Conservation (phyloP, 2,888 invertebrate species). For the Eilema griseolum region DNA sequence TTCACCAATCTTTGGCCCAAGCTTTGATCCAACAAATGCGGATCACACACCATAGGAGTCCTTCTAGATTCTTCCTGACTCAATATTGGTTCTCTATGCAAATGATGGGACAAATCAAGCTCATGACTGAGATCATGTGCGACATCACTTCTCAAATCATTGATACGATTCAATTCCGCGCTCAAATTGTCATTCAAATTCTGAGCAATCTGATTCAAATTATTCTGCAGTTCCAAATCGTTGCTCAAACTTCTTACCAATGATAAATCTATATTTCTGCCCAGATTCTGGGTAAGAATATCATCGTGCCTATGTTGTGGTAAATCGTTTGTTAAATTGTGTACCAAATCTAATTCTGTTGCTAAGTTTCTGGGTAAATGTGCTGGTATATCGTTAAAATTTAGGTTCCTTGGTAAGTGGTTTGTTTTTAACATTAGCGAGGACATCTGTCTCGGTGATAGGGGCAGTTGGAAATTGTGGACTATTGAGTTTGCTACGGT, state of each 20-base stretch:
- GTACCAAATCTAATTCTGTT: slow-evolving; percentile 68
- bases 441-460: slow-evolving; percentile 80
- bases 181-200: slow-evolving; percentile 69
- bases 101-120: slow-evolving; percentile 67
- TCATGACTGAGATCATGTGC: slow-evolving; percentile 68
- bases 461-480: slow-evolving; percentile 77
- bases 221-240: slow-evolving; percentile 67
- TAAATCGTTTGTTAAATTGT: slow-evolving; percentile 63
- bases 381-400: slow-evolving; percentile 75
- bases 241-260: slow-evolving; percentile 43
- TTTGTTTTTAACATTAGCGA: slow-evolving; percentile 79
- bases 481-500: slow-evolving; percentile 66
- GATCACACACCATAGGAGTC: slow-evolving; percentile 52
- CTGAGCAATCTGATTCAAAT: slow-evolving; percentile 63
- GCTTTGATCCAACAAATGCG: slow-evolving; percentile 57
- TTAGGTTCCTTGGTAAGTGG: slow-evolving; percentile 68
- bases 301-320: slow-evolving; percentile 67
- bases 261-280: slow-evolving; percentile 51
- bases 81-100: slow-evolving; percentile 65
- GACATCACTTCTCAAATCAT: slow-evolving; percentile 56
- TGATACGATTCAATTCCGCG: slow-evolving; percentile 56
- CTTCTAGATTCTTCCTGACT: slow-evolving; percentile 53
- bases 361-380: slow-evolving; percentile 64
- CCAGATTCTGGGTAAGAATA: slow-evolving; percentile 50
- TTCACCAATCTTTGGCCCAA: slow-evolving; percentile 52